Base-by-base conservation (phyloP, 2,797 vertebrate genomes). In the Amblyopsis hoosieri region DNA sequence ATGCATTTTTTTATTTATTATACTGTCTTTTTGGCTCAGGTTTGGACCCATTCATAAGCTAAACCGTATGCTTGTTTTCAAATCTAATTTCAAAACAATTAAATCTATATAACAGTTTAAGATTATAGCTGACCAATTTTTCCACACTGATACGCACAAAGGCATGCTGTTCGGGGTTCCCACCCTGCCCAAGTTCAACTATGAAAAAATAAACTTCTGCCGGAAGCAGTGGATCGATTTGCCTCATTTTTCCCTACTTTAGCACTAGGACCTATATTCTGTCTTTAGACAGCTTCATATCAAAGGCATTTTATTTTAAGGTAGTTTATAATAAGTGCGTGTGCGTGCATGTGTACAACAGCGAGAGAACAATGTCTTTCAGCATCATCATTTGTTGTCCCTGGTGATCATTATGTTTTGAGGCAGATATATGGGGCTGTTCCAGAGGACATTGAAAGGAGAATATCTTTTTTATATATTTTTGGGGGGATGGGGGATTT, bases 361-460 rank as follows among this genome's bases (percentile, higher is more conserved):
- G 45, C 31, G 46, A 7, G 55, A 76, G 67, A 77, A 75, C 65
- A 79, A 77, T 69, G 69, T 86, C 70, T 74, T 74, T 68, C 71
- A 66, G 81, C 68, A 23, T 80, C 67, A 70, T 82, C 69, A 61
- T 69, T 61, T 70, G 60, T 61, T 70, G 60, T 89, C 88, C 85
- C 88, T 83, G 81, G 78, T 89, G 84, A 85, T 85, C 61, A 46
- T 29, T 60, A 57, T 50, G 69, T 79, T 86, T 64, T 61, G 66
- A 78, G 75, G 74, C 72, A 77, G 80, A 82, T 62, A 87, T 80
- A 85, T 65, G 76, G 78, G 69, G 78, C 69, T 75, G 67, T 80
- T 90, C 85, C 79, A 82, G 74, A 86, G 88, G 85, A 64, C 78
- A 63, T 55, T 74, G 64, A 78, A 75, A 81, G 76, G 67, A 23